phyloP scores from a whole-genome alignment of 1,140 invertebrate species.

The Drosophila lowei region DNA sequence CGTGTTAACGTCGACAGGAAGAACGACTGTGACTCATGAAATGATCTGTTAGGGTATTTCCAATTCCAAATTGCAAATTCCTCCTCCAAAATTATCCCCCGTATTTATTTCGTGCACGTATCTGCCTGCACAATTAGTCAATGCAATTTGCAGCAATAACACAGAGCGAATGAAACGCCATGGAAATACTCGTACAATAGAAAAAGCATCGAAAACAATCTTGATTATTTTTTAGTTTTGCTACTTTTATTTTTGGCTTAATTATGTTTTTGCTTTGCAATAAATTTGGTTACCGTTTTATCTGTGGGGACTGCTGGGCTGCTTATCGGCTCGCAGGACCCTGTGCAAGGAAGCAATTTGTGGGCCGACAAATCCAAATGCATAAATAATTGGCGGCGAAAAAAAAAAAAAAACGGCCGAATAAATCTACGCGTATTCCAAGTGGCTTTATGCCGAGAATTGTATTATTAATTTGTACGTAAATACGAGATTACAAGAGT shows the following conservation, averaged over 20 bases:
- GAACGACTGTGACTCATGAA: no score
- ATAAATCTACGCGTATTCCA: constrained; percentile 32
- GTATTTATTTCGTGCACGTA: constrained; percentile 36
- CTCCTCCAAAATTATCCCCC: not conserved
- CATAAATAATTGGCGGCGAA: constrained; percentile 68
- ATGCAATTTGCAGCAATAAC: constrained; percentile 57
- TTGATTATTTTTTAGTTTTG: constrained; percentile 50
- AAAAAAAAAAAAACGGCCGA: no score
- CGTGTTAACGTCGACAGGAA: no score
- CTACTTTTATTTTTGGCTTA: no score
- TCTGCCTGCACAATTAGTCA: constrained; percentile 66
- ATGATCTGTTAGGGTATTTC: constrained; percentile 11
- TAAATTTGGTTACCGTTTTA: no score
- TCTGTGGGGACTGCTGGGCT: no score
- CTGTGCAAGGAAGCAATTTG: constrained; percentile 55
- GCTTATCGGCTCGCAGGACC: no score
- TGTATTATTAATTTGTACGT: constrained; percentile 72
- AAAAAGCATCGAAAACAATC: constrained; percentile 36
- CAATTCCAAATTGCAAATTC: not conserved
- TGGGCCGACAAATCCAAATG: constrained; percentile 65
- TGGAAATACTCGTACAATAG: constrained; percentile 10
- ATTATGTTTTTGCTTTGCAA: no score
- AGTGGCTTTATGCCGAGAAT: constrained; percentile 39
- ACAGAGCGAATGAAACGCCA: constrained; percentile 34
- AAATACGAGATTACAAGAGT: constrained; percentile 78